Evolutionary conservation across 2,888 invertebrate genomes (phyloP), one percentile per base, ranked within the genome.

Genomic region (Yponomeuta plumbellus): DNA sequence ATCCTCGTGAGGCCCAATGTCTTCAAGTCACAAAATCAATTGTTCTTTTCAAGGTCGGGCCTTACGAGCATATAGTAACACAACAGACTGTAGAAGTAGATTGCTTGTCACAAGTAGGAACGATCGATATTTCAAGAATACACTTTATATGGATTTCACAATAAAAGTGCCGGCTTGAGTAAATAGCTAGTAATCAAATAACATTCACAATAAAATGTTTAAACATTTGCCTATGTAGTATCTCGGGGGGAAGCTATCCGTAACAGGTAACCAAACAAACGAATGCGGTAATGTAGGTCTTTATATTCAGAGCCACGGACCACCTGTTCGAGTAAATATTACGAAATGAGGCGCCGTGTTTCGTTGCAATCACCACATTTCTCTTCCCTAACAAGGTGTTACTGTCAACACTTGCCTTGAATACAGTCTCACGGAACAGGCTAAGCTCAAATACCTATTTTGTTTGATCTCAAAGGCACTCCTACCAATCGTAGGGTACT

Each of bases 291-390:
- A 73, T 70, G 68, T 69, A 72, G 68, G 72, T 73, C 70, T 76
- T 74, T 75, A 74, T 75, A 78, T 76, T 77, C 75, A 73, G 68
- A 73, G 73, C 72, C 75, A 76, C 73, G 72, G 64, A 73, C 70
- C 78, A 80, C 78, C 77, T 76, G 76, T 61, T 70, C 68, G 70
- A 69, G 74, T 72, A 75, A 72, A 72, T 71, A 72, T 69, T 65
- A 69, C 70, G 63, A 67, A 73, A 75, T 74, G 71, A 74, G 74
- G 71, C 11, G 44, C 44, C 44, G 44, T 5, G 44, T 52, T 52
- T 52, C 44, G 44, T 13, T 52, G 44, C 17, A 52, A 52, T 52
- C 44, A 52, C 44, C 44, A 52, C 44, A 44, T 17, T 17, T 52
- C 44, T 52, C 44, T 52, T 52, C 44, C 13, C 44, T 52, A 13